These are phyloP conservation scores for Camponotus fellah DNA, from an alignment of 2,888 invertebrate genomes.

Conservation along the genomic window DNA sequence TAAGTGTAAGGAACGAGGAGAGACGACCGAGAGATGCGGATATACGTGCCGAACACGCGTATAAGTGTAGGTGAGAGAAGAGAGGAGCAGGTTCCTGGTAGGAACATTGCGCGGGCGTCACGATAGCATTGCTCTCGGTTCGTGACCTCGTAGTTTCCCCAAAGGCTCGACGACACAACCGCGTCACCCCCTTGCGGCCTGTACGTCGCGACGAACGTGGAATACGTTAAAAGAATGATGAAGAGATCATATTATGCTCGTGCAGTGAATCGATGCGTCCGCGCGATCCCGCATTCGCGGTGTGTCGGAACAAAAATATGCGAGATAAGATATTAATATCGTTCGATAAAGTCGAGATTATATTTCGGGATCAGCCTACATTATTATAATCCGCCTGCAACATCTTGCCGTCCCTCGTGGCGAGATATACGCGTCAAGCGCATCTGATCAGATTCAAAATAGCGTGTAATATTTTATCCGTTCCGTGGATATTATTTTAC, in stretches of 20 bases:
- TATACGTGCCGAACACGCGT: slow-evolving; percentile 42
- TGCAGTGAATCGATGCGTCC: slow-evolving; percentile 27
- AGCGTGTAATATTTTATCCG: neutral
- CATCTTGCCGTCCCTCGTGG: neutral
- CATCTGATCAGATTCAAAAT: neutral
- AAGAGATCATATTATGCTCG: slow-evolving; percentile 75
- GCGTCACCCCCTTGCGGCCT: slow-evolving; percentile 69
- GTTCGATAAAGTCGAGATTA: slow-evolving; percentile 18
- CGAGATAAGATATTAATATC: slow-evolving; percentile 55
- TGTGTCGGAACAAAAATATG: slow-evolving; percentile 41
- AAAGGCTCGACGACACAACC: slow-evolving; percentile 72
- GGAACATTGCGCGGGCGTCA: slow-evolving; percentile 75
- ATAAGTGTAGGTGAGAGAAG: slow-evolving; percentile 51
- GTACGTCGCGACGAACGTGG: slow-evolving; percentile 74
- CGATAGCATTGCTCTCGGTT: slow-evolving; percentile 77
- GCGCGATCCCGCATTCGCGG: slow-evolving; percentile 57
- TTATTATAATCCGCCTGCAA: slow-evolving; percentile 28
- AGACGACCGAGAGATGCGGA: slow-evolving; percentile 56
- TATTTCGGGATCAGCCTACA: slow-evolving; percentile 20
- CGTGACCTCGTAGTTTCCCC: slow-evolving; percentile 73
- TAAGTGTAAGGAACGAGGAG: slow-evolving; percentile 68
- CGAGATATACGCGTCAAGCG: neutral
- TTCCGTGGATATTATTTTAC: neutral
- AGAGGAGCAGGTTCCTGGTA: slow-evolving; percentile 65
- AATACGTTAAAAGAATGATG: slow-evolving; percentile 81